Evolutionary conservation across 2,888 invertebrate species (phyloP), one percentile per base, ranked within the genome.

Genomic region (Imbricaverruca yamaguchii): DNA sequence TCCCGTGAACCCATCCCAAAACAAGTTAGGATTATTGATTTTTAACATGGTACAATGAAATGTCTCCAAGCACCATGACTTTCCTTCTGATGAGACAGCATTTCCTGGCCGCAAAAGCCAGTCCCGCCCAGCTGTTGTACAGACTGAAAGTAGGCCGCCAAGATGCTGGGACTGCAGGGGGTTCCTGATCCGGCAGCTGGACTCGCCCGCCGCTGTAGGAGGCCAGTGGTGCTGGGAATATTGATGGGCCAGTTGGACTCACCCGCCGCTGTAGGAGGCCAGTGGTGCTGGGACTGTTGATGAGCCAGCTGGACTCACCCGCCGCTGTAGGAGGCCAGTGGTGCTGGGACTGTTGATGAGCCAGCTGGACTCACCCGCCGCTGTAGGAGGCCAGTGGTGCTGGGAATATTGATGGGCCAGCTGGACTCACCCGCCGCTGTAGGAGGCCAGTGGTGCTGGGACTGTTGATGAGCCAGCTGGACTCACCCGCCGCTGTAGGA

Each of bases 401-500:
- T n/a, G n/a, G n/a, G n/a, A n/a, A n/a, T n/a, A n/a, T n/a, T n/a
- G n/a, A n/a, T n/a, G n/a, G n/a, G n/a, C n/a, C 39, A 39, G 39
- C 53, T 21, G 12, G 18, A 86, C 89, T 88, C 87, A 93, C 90
- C 98, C 99, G 87, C 98, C 98, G 81, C 95, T 94, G 85, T 98
- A 98, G 69, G 97, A 96, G n/a, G 98, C 97, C 77, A 99, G 90
- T 99, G 85, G 99, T 98, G 85, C 97, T 97, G 10, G 99, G 99
- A 87, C 97, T 97, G 80, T n/a, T n/a, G n/a, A n/a, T n/a, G n/a
- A n/a, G n/a, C n/a, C 39, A 39, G 39, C 53, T 21, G 12, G 18
- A 86, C 89, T 88, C 87, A 93, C 90, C 98, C 99, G 87, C 98
- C 98, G 81, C 95, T 94, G 85, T 98, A 98, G 69, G 97, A 96